Evolutionary conservation across 2,888 invertebrate genomes (phyloP).

Genomic region (Coenonympha glycerion): DNA sequence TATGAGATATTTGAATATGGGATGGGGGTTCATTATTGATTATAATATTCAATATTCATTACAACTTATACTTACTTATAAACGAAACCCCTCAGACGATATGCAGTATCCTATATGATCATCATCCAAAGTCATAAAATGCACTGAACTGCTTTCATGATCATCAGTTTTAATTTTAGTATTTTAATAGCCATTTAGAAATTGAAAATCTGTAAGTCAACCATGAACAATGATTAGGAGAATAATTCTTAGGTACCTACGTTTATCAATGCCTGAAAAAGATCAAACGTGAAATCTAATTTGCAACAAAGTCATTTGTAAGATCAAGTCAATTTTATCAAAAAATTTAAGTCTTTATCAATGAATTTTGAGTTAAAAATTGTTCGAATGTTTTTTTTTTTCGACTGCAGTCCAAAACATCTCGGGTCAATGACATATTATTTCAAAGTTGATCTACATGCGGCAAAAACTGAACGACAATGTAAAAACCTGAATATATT

Average conservation of each 20-base stretch:
- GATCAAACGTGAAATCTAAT: neutral
- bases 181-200: no score
- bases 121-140: no score
- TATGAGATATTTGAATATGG: no score
- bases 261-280: neutral
- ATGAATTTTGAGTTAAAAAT: constrained; percentile 8
- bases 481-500: constrained; percentile 42
- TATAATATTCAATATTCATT: no score
- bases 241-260: neutral
- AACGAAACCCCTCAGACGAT: no score
- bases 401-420: constrained; percentile 16
- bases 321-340: neutral
- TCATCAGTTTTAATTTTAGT: no score
- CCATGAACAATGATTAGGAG: neutral
- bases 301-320: neutral
- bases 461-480: constrained; percentile 59
- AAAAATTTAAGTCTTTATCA: neutral
- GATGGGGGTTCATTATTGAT: no score
- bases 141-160: no score
- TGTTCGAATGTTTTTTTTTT: neutral
- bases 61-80: no score
- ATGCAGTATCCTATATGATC: no score
- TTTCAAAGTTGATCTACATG: constrained; percentile 70
- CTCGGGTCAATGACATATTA: constrained; percentile 64
- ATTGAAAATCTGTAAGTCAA: neutral